Evolutionary conservation across 2,888 invertebrate genomes (phyloP), one percentile per base, ranked within the genome.

Genomic region (Melieria omissa): DNA sequence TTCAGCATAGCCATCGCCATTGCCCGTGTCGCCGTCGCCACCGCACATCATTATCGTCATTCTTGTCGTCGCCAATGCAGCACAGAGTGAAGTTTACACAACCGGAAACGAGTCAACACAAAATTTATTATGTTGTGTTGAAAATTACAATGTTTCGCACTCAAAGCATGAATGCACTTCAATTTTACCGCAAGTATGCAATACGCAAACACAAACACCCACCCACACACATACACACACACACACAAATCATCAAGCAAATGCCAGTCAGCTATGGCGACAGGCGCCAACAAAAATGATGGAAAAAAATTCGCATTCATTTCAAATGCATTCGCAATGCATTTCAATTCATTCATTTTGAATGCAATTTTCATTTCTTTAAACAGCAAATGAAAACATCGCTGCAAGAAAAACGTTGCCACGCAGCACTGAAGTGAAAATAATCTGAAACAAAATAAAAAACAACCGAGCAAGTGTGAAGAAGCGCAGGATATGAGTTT

Each of bases 81-180:
- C 64, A 16, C 3, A 44, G 42, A 47, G 41, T 46, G 66, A 16
- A 60, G 60, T 61, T 67, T 47, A 60, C 10, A 9, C 52, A 49
- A 67, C 49, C 60, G 52, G 61, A 60, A 49, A 61, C 16, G 42
- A 41, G 64, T 65, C 69, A 74, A 74, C 74, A 71, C 54, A 70
- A 75, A 60, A 68, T 72, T 68, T 65, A 67, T 71, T 62, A 68
- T 62, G 55, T 68, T 65, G 64, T 72, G 72, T 72, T 76, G 60
- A 67, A 65, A 76, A 72, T 72, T 73, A 68, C 75, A 76, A 75
- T 75, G 71, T 75, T 72, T 76, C 71, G 73, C 75, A 76, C 76
- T 74, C 67, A 60, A 69, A 72, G 61, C 70, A 67, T 75, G 74
- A 74, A 75, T 72, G 66, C 66, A 66, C 73, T 72, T 74, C 71